phyloP scores from a whole-genome alignment of 2,113 vertebrate species.

The Hyperopisus bebe region DNA sequence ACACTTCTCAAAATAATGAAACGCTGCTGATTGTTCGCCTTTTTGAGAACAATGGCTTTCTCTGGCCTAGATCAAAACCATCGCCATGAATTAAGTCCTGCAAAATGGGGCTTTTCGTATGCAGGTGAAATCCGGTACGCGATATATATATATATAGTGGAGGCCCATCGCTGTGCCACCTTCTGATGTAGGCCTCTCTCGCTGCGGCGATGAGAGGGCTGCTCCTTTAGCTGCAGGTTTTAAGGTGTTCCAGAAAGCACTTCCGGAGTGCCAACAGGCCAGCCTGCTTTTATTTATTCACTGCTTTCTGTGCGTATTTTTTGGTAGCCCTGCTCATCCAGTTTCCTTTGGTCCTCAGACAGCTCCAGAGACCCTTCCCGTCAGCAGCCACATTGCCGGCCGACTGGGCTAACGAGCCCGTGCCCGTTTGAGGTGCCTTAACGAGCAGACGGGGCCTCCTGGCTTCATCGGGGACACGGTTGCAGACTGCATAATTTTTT shows the following conservation, averaged over 20 bases:
- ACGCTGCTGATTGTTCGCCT: background rate
- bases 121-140: constrained; percentile 4
- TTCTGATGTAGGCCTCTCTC: background rate
- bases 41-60: background rate
- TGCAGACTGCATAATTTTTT: background rate
- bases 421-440: background rate
- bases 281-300: background rate
- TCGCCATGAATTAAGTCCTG: background rate
- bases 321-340: background rate
- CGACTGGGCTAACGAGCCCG: background rate
- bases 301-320: background rate
- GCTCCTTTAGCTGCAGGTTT: background rate
- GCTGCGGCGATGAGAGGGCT: background rate
- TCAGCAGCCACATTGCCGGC: background rate
- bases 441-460: background rate
- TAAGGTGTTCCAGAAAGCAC: background rate
- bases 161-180: background rate
- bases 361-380: background rate
- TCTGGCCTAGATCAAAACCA: background rate
- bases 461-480: background rate
- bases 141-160: background rate
- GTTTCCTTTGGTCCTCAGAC: background rate
- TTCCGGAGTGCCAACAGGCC: background rate
- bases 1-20: constrained; percentile 13
- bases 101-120: constrained; percentile 5